phyloP scores from a whole-genome alignment of 2,888 invertebrate species.

The Brassicogethes aeneus region DNA sequence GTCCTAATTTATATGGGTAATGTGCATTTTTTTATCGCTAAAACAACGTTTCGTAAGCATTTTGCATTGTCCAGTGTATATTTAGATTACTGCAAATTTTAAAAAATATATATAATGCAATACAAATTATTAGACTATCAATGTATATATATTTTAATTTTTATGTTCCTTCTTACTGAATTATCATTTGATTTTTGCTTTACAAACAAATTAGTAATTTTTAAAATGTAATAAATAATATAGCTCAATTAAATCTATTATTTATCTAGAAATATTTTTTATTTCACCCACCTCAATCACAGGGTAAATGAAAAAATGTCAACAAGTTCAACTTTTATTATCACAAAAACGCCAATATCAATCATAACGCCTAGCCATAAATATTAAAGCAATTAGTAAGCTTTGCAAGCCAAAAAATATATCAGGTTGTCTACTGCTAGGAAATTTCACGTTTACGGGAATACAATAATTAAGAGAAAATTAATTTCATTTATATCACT shows the following conservation, averaged over 20 bases:
- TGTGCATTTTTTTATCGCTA: background rate
- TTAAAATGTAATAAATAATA: conserved; percentile 3
- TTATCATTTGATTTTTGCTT: background rate
- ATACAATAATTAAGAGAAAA: too few relatives aligned
- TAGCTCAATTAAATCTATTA: conserved; percentile 2
- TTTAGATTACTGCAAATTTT: background rate
- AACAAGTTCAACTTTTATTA: too few relatives aligned
- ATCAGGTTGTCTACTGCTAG: too few relatives aligned
- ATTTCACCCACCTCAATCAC: too few relatives aligned
- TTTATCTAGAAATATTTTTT: background rate
- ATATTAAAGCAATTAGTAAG: too few relatives aligned
- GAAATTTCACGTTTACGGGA: too few relatives aligned
- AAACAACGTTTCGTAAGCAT: background rate
- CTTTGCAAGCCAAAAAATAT: too few relatives aligned
- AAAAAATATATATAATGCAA: background rate
- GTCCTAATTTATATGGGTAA: too few relatives aligned
- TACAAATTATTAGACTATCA: conserved; percentile 1
- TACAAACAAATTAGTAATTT: background rate
- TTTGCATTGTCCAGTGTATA: background rate
- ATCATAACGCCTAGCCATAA: too few relatives aligned
- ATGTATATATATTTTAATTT: background rate
- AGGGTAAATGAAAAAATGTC: too few relatives aligned
- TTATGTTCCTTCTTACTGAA: background rate
- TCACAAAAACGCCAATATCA: too few relatives aligned
- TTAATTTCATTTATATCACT: too few relatives aligned